A percentile compares a stretch with the other conserved stretches of the same genome.
phyloP scores from a whole-genome alignment of 2,797 vertebrate species.

The Manis pentadactyla region DNA sequence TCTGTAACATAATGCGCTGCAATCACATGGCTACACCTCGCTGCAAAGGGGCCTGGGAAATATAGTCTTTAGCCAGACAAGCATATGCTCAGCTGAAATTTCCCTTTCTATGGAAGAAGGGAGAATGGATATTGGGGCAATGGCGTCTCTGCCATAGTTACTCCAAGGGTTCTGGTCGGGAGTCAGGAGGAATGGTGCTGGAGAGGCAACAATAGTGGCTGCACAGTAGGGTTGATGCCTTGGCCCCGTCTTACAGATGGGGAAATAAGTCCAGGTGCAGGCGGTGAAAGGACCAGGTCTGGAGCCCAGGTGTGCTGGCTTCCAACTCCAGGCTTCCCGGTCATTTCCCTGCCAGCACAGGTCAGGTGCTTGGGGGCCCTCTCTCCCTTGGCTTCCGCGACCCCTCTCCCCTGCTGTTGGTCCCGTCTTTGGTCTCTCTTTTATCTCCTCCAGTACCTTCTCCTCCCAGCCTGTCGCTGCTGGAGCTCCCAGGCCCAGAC shows the following conservation, averaged over 20 bases:
- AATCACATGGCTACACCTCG: not conserved
- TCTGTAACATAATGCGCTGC: not conserved
- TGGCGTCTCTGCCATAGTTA: not conserved
- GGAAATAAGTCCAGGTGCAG: not conserved
- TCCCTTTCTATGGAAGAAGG: not conserved
- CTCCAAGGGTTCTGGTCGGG: not conserved
- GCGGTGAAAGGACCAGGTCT: not conserved
- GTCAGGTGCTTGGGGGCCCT: not conserved
- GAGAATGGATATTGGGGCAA: not conserved
- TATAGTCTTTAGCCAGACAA: not conserved
- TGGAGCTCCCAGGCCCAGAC: not conserved
- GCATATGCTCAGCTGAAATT: not conserved
- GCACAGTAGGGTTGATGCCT: not conserved
- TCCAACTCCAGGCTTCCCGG: not conserved
- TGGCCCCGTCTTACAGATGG: not conserved
- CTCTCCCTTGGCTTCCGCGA: not conserved
- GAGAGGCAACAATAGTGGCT: not conserved
- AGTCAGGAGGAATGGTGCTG: not conserved
- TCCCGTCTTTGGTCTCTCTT: not conserved
- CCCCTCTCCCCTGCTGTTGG: not conserved
- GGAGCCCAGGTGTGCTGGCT: not conserved
- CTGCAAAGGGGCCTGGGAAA: conserved; percentile 18
- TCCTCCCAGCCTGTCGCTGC: not conserved
- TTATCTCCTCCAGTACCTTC: not conserved
- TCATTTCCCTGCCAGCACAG: not conserved